Base-by-base conservation (phyloP, 1,140 invertebrate species). In the Drosophila seguyi region DNA sequence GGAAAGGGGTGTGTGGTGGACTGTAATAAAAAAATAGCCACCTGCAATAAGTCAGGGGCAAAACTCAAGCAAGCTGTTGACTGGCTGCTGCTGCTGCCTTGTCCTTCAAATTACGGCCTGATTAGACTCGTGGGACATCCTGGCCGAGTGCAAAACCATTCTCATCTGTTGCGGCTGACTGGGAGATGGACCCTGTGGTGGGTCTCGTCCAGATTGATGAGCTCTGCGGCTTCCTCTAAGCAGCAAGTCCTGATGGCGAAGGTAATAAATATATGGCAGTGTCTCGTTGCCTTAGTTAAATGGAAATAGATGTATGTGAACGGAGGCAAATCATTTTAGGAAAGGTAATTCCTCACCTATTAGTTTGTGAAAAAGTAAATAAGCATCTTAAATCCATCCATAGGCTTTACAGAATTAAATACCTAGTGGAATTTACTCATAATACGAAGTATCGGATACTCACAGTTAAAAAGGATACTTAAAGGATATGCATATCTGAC, bases 91-190 rank as follows among this genome's bases (percentile, higher is more conserved):
- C 48, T 71, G 73, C 85, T 71, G 76, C 48, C 65, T 48, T 79
- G 72, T 83, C 84, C 84, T 90, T 88, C 81, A 88, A 84, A 88
- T 88, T 84, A 81, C 81, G 66, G 75, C 75, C 84, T 88, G 85
- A 88, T 88, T 88, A 85, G 85, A 88, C 84, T 90, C 84, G 56
- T 56, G 84, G 84, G 84, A 88, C 65, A 66, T 50, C 34, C 66
- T 22, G 52, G 31, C 67, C 34, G 38, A 25, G 44, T 25, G 22
- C 41, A 41, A 68, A 69, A 52, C 71, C 66, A 87, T 48, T 52
- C 52, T 59, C 84, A 83, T 86, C 71, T 68, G 71, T 83, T 86
- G 83, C 68, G 75, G 79, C 75, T 68, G 58, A 68, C 81, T 44
- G 45, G 31, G 41, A 58, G 79, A 57, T 65, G 48, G 58, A 53